Evolutionary conservation across 2,797 vertebrate genomes (phyloP).

Genomic region (Xyrichtys novacula): DNA sequence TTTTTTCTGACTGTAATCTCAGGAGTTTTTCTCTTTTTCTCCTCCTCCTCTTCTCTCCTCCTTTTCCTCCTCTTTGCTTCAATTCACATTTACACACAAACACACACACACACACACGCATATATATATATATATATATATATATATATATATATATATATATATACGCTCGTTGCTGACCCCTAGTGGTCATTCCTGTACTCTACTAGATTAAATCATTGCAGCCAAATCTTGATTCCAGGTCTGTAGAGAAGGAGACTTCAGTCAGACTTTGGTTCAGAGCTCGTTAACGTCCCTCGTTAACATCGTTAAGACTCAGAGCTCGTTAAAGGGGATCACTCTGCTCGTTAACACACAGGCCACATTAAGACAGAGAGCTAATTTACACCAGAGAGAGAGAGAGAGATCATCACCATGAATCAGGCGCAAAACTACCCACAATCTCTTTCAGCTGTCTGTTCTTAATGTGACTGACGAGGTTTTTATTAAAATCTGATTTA

Average conservation of each 20-base stretch:
- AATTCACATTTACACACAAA: not conserved
- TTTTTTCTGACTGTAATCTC: not conserved
- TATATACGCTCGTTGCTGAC: no score
- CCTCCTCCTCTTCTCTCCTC: no score
- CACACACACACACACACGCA: not conserved
- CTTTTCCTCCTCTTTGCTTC: not conserved
- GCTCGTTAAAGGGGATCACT: conserved; percentile 26
- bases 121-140: no score
- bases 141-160: no score
- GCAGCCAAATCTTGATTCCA: no score
- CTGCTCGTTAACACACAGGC: conserved; percentile 39
- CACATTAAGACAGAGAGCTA: conserved; percentile 18
- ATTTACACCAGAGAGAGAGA: conserved; percentile 21
- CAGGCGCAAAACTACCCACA: no score
- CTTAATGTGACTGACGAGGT: no score
- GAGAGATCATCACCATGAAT: no score
- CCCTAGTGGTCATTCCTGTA: conserved; percentile 26
- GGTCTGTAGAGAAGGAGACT: not conserved
- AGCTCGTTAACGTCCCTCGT: conserved; percentile 19
- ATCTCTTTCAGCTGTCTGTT: no score
- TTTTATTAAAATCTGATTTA: no score
- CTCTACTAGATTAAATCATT: not conserved
- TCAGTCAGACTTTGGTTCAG: conserved; percentile 19
- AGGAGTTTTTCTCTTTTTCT: no score
- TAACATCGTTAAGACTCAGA: conserved; percentile 23